Base-by-base conservation (phyloP, 2,888 invertebrate genomes). In the Uloborus plumipes region DNA sequence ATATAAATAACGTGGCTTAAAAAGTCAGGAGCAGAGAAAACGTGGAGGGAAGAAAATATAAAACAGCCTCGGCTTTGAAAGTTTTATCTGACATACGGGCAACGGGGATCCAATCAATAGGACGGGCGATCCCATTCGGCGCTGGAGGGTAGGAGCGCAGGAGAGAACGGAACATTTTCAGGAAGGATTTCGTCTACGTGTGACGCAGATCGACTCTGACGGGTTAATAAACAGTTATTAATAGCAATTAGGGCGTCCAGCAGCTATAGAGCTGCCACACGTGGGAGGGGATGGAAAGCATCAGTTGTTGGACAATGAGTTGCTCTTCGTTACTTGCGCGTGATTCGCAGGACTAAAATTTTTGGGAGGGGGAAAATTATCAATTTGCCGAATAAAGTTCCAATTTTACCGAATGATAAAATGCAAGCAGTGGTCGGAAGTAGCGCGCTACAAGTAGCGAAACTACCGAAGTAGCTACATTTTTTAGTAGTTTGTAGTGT, bases 21-120 rank as follows among this genome's bases (percentile, higher is more conserved):
- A 61, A 59, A 64, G 47, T 22, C 49, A 22, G 49, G 51, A 47
- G 65, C 55, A 72, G 61, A 62, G 18, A 70, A 64, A 58, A 13
- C 49, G 73, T n/a, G 67, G 55, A 58, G 49, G 39, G 55, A 79
- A 70, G 58, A 70, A n/a, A 74, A 69, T 55, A 69, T 51, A 70
- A 70, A 70, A 53, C 53, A 61, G 39, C 20, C 51, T 49, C 50
- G 53, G 73, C 73, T 69, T 64, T 69, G 65, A 49, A 70, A 73
- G 59, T 67, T 69, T 67, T 74, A 74, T 81, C 77, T 67, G 65
- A 55, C 73, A 70, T 53, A 58, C 67, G 65, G 79, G 66, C 39
- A 71, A 78, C 71, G 77, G 65, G 71, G 71, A 77, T 81, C 70
- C 74, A 81, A 81, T 81, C 80, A 70, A 81, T 81, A 81, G 59